Evolutionary conservation across 2,113 vertebrate genomes (phyloP), one percentile per base, ranked within the genome.

Genomic region (Rhabdornis inornatus): DNA sequence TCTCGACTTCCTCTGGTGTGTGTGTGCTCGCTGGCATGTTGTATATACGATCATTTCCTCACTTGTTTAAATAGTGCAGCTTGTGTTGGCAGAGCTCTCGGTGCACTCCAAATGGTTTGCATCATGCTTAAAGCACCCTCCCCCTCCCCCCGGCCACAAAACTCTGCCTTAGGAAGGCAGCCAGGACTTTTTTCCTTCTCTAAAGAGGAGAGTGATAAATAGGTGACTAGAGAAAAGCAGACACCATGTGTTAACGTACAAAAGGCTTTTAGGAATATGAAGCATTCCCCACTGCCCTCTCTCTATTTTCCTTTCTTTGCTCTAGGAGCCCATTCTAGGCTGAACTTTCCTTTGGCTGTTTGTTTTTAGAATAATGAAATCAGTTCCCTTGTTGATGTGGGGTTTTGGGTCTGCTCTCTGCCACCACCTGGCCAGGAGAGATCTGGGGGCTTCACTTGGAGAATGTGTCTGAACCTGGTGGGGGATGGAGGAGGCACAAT

Each of bases 41-140:
- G 98, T 99, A 98, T 99, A 99, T 99, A 99, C 98, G 99, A 98
- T 99, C 99, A 99, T 99, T 99, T 99, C 99, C 99, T 99, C 98
- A 99, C 99, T 99, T 99, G 98, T 99, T 99, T 99, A 99, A 99
- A 99, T 99, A 99, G 99, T 99, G 98, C 99, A 99, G 99, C 98
- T 99, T 99, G 99, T 99, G 98, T 99, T 99, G 99, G 99, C 99
- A 99, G 98, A 96, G 98, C 98, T 98, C 98, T 97, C 97, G 64
- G 98, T 99, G 98, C 96, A 97, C 98, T 99, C 99, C 99, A 99
- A 99, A 99, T 99, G 99, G 99, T 99, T 99, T 99, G 99, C 99
- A 99, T 99, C 99, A 99, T 98, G 98, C 99, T 99, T 99, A 98
- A 98, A 98, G 98, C 98, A 98, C 98, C 98, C 98, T 98, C 97